Conservation (phyloP, 2,888 invertebrate species). For the Epinotia demarniana region DNA sequence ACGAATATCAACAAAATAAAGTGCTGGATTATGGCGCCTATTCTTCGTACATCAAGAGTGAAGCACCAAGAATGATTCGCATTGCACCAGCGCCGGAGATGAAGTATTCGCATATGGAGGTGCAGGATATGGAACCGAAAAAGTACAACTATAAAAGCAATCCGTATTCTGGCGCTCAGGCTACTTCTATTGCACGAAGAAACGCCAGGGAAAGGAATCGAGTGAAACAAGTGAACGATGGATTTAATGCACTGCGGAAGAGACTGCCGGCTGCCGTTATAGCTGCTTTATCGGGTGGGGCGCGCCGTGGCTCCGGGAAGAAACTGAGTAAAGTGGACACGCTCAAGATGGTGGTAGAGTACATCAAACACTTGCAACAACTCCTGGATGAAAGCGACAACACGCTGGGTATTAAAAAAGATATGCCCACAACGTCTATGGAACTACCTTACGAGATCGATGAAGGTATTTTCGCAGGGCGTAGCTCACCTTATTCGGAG, state of each 20-base stretch:
- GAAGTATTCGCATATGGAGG: conserved; percentile 60
- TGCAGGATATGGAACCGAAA: conserved; percentile 82
- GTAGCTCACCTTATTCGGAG: conserved; percentile 74
- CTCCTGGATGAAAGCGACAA: conserved; percentile 89
- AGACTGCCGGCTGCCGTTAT: conserved; percentile 93
- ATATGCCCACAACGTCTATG: conserved; percentile 46
- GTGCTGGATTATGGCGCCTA: conserved; percentile 54
- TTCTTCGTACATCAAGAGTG: conserved; percentile 53
- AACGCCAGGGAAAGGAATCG: conserved; percentile 98
- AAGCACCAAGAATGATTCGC: conserved; percentile 72
- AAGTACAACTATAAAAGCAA: conserved; percentile 88
- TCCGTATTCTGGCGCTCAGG: conserved; percentile 85
- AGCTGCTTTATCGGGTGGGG: conserved; percentile 86
- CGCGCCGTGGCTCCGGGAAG: conserved; percentile 91
- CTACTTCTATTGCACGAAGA: conserved; percentile 93
- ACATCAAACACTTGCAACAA: conserved; percentile 92
- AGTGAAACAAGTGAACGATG: conserved; percentile 97
- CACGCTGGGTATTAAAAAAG: conserved; percentile 65
- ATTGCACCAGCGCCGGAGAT: conserved; percentile 83
- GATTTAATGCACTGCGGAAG: conserved; percentile 93
- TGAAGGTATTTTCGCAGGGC: conserved; percentile 71
- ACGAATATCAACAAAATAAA: conserved; percentile 58
- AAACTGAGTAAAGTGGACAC: conserved; percentile 97
- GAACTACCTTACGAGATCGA: conserved; percentile 62
- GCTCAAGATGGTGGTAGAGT: conserved; percentile 94